Base-by-base conservation (phyloP, 2,888 invertebrate species). In the Keiferia lycopersicella region DNA sequence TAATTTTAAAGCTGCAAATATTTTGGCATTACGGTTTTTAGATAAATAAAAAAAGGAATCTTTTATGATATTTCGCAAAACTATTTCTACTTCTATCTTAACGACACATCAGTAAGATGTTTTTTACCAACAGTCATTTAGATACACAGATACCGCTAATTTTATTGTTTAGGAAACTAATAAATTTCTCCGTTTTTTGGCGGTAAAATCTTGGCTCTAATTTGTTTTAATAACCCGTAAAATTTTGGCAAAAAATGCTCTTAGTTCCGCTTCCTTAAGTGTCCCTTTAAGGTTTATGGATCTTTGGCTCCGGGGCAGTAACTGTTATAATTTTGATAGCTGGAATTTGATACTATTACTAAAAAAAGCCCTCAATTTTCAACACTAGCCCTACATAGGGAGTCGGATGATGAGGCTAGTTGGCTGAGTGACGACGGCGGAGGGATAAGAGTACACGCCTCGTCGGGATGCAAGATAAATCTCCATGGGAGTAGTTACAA, bases 161-260 rank as follows among this genome's bases (percentile, higher is more conserved):
- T 91, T 90, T 90, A 91, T 89, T 82, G 84, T 73, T 79, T 81
- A 84, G 86, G 87, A 84, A 86, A 84, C 83, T 80, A 84, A 90
- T 90, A 91, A 90, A 90, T 90, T 83, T 83, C 71, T 71, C 68
- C 64, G 62, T 73, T 79, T 86, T 85, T 82, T 79, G 73, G 63
- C 66, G 58, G 48, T 62, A 65, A 65, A 65, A 61, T 63, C 62
- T 66, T 69, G 69, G 73, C 79, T 69, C 78, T 88, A 88, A 90
- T 90, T 89, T 87, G 89, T 84, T 88, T 87, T 87, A 88, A 89
- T 89, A 87, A 83, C 78, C 84, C 82, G 82, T 87, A 86, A 86
- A 83, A 81, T 78, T 84, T 87, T 81, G 78, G 80, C 83, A 79
- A 83, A 84, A 85, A 86, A 62, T 62, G 65, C 22, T 65, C 72